Evolutionary conservation across 1,140 invertebrate genomes (phyloP), one percentile per base, ranked within the genome.

Genomic region (Bombus pascuorum): DNA sequence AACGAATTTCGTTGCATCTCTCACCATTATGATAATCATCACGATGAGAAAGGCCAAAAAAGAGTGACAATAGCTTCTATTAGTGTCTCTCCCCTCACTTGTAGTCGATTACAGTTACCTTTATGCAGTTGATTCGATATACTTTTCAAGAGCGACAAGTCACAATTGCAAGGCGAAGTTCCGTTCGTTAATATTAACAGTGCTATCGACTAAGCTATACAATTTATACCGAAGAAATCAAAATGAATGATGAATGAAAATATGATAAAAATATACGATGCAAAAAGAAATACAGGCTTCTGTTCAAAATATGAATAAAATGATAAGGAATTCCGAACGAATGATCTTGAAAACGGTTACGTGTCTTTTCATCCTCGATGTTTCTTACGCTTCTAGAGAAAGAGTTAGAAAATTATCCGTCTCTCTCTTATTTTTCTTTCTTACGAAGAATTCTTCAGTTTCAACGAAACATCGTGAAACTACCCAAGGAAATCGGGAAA

Each of bases 401-500:
- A n/a, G 4, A 62, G 59, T n/a, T 62, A n/a, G 5, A 53, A 53
- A 53, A 53, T 53, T 53, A 53, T 53, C 6, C 47, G 47, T 2
- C 47, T 53, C 18, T 34, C 18, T 47, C n/a, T 53, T 53, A 22
- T 53, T 53, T 53, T 53, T 53, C 47, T 53, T 53, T 53, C 65
- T 47, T 47, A 9, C 13, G 32, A 25, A 28, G 59, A 76, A 44
- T 25, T 76, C 4, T 68, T 47, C 37, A 71, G 59, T 83, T 78
- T 70, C 82, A 6, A 71, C 44, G 74, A 78, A 79, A 44, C 39
- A 25, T 44, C 66, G 66, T 84, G 37, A 62, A 78, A 42, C 18
- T 42, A 42, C 2, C 32, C 25, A 25, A 77, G 22, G 28, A 39
- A 53, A 77, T 22, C n/a, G 13, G 32, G 18, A 37, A 66, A 53